Evolutionary conservation across 2,888 invertebrate species (phyloP).

Genomic region (Nemotelus pantherinus): DNA sequence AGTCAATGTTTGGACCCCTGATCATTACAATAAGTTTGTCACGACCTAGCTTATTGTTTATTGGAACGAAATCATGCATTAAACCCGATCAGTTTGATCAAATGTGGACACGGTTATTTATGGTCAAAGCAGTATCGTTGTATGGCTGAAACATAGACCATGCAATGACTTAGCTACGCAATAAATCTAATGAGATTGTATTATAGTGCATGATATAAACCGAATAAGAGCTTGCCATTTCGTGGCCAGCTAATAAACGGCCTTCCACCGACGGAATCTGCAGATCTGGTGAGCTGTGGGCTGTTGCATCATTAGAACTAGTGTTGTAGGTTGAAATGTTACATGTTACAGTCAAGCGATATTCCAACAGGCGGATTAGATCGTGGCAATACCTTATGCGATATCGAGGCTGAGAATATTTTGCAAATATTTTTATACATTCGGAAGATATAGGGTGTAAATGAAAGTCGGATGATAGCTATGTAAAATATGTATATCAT

Average conservation of each 20-base stretch:
- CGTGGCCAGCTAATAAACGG: conserved; percentile 33
- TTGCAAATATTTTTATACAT: neutral
- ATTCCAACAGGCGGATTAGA: conserved; percentile 9
- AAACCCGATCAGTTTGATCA: neutral
- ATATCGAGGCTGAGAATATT: neutral
- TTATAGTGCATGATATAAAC: neutral
- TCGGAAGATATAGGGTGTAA: no score
- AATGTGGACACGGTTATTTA: conserved; percentile 15
- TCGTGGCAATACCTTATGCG: conserved; percentile 5
- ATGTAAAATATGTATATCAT: no score
- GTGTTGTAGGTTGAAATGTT: neutral
- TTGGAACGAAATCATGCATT: conserved; percentile 2
- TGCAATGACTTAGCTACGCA: conserved; percentile 18
- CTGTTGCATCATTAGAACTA: conserved; percentile 28
- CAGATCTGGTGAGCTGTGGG: neutral
- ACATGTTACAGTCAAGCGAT: neutral
- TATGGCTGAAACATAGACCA: neutral
- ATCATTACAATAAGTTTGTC: conserved; percentile 7
- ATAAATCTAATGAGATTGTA: conserved; percentile 24
- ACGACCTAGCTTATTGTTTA: conserved; percentile 14
- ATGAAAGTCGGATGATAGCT: no score
- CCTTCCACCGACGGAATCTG: conserved; percentile 12
- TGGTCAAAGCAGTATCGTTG: neutral
- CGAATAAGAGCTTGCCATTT: conserved; percentile 18
- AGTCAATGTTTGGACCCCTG: neutral